Evolutionary conservation across 1,140 invertebrate genomes (phyloP).

Genomic region (Pissodes strobi): DNA sequence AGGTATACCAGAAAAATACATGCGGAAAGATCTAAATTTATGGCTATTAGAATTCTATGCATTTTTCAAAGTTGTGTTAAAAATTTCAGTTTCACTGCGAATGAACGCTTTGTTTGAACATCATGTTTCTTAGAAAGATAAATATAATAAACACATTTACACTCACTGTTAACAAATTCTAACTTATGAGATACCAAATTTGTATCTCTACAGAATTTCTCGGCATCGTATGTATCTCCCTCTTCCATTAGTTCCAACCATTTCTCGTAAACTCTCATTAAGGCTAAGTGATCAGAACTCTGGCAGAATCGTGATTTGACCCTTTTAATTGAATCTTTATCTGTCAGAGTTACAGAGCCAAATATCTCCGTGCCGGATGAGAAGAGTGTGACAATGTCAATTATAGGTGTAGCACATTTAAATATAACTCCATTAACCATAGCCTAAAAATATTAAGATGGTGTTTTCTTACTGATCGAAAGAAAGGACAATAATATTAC

Average conservation of each 20-base stretch:
- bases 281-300: slow-evolving; percentile 50
- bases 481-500: too few species aligned
- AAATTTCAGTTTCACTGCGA: too few species aligned
- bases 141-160: neutral
- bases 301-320: slow-evolving; percentile 41
- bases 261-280: slow-evolving; percentile 51
- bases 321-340: slow-evolving; percentile 40
- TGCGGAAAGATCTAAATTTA: too few species aligned
- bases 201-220: slow-evolving; percentile 40
- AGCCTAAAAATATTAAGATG: slow-evolving; percentile 42
- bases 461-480: too few species aligned
- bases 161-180: slow-evolving; percentile 48
- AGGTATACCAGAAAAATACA: too few species aligned
- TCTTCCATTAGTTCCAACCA: slow-evolving; percentile 47
- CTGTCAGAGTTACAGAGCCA: slow-evolving; percentile 34
- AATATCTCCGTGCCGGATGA: slow-evolving; percentile 49
- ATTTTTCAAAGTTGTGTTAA: too few species aligned
- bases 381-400: slow-evolving; percentile 53
- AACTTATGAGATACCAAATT: slow-evolving; percentile 48
- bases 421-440: slow-evolving; percentile 62
- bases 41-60: too few species aligned
- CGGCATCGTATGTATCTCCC: slow-evolving; percentile 18
- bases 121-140: too few species aligned
- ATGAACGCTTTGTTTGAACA: too few species aligned
- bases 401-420: slow-evolving; percentile 57